phyloP scores from a whole-genome alignment of 2,888 invertebrate genomes.

The Dastarcus helophoroides region DNA sequence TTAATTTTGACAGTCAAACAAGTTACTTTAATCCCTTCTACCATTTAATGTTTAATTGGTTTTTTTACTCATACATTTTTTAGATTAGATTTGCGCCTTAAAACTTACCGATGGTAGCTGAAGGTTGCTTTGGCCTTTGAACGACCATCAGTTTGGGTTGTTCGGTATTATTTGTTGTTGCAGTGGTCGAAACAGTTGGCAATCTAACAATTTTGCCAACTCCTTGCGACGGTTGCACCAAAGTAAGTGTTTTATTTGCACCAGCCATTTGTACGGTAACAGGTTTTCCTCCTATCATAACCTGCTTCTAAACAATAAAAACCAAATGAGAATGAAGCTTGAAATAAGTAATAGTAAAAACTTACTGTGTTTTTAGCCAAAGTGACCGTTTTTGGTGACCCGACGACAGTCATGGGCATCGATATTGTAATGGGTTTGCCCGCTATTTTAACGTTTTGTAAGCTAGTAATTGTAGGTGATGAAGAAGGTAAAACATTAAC shows the following conservation, averaged over 20 bases:
- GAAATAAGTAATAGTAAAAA: slow-evolving; percentile 3
- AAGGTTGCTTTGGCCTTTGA: slow-evolving; percentile 43
- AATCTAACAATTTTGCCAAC: slow-evolving; percentile 33
- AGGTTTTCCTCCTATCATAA: slow-evolving; percentile 59
- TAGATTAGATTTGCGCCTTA: neutral
- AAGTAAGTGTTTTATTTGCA: slow-evolving; percentile 51
- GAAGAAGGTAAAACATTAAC: slow-evolving; percentile 38
- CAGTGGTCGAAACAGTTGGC: slow-evolving; percentile 26
- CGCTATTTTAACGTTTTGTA: slow-evolving; percentile 43
- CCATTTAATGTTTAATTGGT: too few relatives aligned
- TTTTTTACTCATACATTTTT: too few relatives aligned
- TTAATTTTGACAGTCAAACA: too few relatives aligned
- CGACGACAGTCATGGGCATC: slow-evolving; percentile 41
- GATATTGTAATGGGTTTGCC: slow-evolving; percentile 61
- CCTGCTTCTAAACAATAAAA: slow-evolving; percentile 39
- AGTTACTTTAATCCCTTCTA: too few relatives aligned
- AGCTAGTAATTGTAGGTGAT: slow-evolving; percentile 26
- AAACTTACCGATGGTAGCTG: slow-evolving; percentile 39
- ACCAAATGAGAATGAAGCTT: neutral
- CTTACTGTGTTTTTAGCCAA: slow-evolving; percentile 44
- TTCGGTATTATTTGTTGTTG: slow-evolving; percentile 22
- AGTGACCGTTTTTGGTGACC: slow-evolving; percentile 48
- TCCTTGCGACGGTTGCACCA: slow-evolving; percentile 36
- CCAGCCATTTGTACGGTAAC: slow-evolving; percentile 60
- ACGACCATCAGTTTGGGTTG: slow-evolving; percentile 41